A percentile compares a stretch with the other conserved stretches of the same genome.
Evolutionary conservation across 2,888 invertebrate species (phyloP).

Genomic region (Blastobasis adustella): DNA sequence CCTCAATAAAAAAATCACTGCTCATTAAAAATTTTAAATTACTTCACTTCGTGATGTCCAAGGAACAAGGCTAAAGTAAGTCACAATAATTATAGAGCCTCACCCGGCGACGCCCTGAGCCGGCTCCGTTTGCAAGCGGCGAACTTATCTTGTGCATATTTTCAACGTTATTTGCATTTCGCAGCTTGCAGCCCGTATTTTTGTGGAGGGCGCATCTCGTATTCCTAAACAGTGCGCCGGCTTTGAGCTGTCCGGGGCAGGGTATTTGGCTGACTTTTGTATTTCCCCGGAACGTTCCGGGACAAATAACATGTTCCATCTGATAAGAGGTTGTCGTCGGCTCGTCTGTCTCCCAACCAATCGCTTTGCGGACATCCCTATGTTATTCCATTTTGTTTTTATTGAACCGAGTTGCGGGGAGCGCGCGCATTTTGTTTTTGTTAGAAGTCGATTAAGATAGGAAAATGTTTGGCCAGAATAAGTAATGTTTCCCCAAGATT

Average conservation of each 20-base stretch:
- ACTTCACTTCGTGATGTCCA: no score
- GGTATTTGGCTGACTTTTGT: conserved; percentile 55
- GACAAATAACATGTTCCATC: conserved; percentile 66
- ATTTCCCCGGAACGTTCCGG: conserved; percentile 33
- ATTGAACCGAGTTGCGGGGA: conserved; percentile 27
- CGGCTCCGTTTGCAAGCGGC: conserved; percentile 3
- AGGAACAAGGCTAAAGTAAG: no score
- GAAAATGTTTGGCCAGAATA: neutral
- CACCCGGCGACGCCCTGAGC: no score
- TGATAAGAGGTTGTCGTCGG: conserved; percentile 64
- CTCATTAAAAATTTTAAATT: no score
- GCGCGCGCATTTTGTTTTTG: conserved; percentile 18
- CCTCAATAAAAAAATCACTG: no score
- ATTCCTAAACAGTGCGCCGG: conserved; percentile 39
- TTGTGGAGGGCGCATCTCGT: conserved; percentile 36
- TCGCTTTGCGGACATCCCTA: conserved; percentile 50
- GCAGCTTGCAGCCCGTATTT: conserved; percentile 31
- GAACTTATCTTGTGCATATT: conserved; percentile 21
- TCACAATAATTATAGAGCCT: no score
- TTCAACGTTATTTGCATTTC: conserved; percentile 25
- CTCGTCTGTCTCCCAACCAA: conserved; percentile 57
- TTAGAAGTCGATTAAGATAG: conserved; percentile 15
- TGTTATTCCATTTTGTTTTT: conserved; percentile 49
- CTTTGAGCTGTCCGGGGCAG: conserved; percentile 42
- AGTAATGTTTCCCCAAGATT: no score